phyloP scores from a whole-genome alignment of 2,797 vertebrate species.

The Chelmon rostratus region DNA sequence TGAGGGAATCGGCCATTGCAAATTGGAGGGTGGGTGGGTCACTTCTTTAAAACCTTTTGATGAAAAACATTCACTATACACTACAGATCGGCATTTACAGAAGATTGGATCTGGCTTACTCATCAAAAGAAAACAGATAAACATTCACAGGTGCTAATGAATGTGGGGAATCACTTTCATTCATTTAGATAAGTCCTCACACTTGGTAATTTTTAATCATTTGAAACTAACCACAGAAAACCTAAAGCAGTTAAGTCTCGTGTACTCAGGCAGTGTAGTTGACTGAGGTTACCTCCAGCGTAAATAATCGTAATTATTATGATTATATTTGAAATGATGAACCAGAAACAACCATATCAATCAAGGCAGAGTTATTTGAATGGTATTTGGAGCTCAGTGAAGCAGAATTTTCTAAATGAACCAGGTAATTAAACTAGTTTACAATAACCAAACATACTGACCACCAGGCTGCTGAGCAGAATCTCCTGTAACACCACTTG shows the following conservation, averaged over 20 bases:
- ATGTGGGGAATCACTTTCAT: slow-evolving; percentile 6
- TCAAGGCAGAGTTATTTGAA: neutral
- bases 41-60: slow-evolving; percentile 6
- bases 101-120: slow-evolving; percentile 9
- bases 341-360: slow-evolving; percentile 11
- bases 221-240: neutral
- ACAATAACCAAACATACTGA: slow-evolving; percentile 43
- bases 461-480: slow-evolving; percentile 21
- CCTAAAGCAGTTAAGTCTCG: neutral
- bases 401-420: slow-evolving; percentile 7
- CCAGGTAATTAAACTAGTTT: slow-evolving; percentile 49
- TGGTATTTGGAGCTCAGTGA: neutral
- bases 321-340: neutral
- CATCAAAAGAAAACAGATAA: slow-evolving; percentile 14
- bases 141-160: slow-evolving; percentile 40
- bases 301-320: neutral
- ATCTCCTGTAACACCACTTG: slow-evolving; percentile 2
- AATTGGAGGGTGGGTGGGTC: neutral
- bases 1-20: neutral
- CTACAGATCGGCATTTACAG: neutral
- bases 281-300: neutral
- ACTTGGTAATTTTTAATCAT: neutral
- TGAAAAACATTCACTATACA: neutral
- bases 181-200: slow-evolving; percentile 3
- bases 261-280: neutral